Base-by-base conservation (phyloP, 2,113 vertebrate genomes). In the Alethe castanea region DNA sequence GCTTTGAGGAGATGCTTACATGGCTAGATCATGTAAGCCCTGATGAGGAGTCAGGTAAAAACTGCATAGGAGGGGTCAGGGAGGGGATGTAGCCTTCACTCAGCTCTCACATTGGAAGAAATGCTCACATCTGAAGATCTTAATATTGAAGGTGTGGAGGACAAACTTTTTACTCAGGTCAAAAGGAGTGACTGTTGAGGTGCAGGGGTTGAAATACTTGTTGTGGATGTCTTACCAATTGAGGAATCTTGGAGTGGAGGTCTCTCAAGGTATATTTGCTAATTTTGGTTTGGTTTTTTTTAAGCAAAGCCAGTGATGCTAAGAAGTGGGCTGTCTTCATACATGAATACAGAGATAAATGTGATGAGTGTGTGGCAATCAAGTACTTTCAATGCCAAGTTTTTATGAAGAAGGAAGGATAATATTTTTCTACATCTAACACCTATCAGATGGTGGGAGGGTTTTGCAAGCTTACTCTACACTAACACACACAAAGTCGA, bases 291-390 rank as follows among this genome's bases (percentile, higher is more conserved):
- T 60, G 19, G 3, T 77, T 12, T 17, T 90, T 79, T 90, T 52
- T 28, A 79, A 80, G 26, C 13, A 56, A 59, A 66, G 38, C 3
- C 29, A 66, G 61, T 3, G 1, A 19, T 62, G 12, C 8, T 69
- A 23, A 73, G 73, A 70, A 59, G 36, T 15, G 22, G 24, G 19
- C 3, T 44, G 1, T 42, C 31, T 52, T 29, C 6, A 2, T 14
- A 62, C 28, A 40, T 24, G 17, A 66, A 45, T 18, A 26, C 2
- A 26, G 12, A 72, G 53, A 40, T n/a, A 65, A 73, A 57, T 3
- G 5, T 33, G 25, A 57, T 24, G 23, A 29, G 9, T 0, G 0
- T 38, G 47, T 10, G 5, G 15, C 29, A 59, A 67, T 70, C 18
- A 14, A 0, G 1, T 71, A 29, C 6, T 70, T 92, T 29, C 36